Base-by-base conservation (phyloP, 1,140 invertebrate species). In the Cherax destructor region DNA sequence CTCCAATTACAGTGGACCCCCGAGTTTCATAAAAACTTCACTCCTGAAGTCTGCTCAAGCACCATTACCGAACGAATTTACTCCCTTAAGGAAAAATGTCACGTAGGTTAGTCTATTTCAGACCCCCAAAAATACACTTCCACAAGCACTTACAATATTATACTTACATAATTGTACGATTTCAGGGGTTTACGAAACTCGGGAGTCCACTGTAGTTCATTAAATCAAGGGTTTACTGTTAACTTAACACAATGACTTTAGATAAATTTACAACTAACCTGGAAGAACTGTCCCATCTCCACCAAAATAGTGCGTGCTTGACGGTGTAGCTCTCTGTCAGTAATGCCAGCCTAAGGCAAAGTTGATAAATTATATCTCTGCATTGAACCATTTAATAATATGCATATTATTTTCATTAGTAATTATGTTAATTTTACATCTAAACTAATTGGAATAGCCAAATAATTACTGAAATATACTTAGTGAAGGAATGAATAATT, bases 211-310 rank as follows among this genome's bases (percentile, higher is more conserved):
- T n/a, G n/a, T n/a, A 41, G 30, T 41, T 2, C 30, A 41, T 41
- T 41, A 41, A 41, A 41, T 41, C 30, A 41, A 41, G 30, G 30
- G n/a, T n/a, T 69, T 18, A 69, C 13, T n/a, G 13, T 3, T n/a
- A 69, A 69, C n/a, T 41, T 41, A 41, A 56, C 11, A 56, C 52
- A 56, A 56, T 50, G 30, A 78, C 6, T 78, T 13, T 6, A 41
- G 47, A 78, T 1, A 30, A 49, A 1, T 21, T 50, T 4, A 50
- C 10, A 21, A 11, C 85, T 87, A 21, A 99, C 97, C 96, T 99
- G 99, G 94, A 97, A 99, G 94, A 98, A 98, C 93, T 98, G 97
- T n/a, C 99, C 99, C 96, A 99, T 99, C 95, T 99, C 97, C 50
- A 99, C 94, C 0, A 99, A 94, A 93, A 99, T 98, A 0, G 96